A percentile compares a stretch with the other conserved stretches of the same genome.
phyloP scores from a whole-genome alignment of 2,113 vertebrate species.

The Cyprinodon tularosa region DNA sequence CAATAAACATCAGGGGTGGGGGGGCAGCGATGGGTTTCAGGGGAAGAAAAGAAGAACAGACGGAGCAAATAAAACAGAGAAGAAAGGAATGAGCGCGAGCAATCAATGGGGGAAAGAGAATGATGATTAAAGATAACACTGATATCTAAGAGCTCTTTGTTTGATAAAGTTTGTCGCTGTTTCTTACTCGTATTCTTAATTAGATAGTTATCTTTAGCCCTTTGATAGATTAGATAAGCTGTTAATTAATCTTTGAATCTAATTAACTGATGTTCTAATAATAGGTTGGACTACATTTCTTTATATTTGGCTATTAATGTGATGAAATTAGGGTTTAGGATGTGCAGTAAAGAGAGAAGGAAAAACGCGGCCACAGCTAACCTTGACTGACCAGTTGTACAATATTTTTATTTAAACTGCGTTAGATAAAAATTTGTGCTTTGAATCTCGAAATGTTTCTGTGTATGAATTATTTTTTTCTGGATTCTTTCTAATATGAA shows the following conservation, averaged over 20 bases:
- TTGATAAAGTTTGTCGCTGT: constrained; percentile 63
- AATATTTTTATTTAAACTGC: too few relatives aligned
- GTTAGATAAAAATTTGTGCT: too few relatives aligned
- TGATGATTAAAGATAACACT: constrained; percentile 47
- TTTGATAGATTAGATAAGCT: constrained; percentile 69
- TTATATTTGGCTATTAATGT: constrained; percentile 62
- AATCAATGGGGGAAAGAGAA: constrained; percentile 34
- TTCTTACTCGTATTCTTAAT: constrained; percentile 67
- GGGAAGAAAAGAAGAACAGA: constrained; percentile 38
- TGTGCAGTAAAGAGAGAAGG: constrained; percentile 5
- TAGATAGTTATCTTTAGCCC: constrained; percentile 79
- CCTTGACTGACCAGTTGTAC: background rate
- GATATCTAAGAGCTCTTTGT: constrained; percentile 62
- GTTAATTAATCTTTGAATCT: constrained; percentile 78
- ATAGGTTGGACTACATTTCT: constrained; percentile 56
- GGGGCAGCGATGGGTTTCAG: constrained; percentile 15
- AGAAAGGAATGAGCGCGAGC: constrained; percentile 35
- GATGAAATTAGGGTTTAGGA: constrained; percentile 34
- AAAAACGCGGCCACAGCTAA: background rate
- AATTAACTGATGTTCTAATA: constrained; percentile 74
- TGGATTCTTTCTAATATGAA: too few relatives aligned
- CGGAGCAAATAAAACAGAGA: constrained; percentile 7
- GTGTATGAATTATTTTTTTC: too few relatives aligned
- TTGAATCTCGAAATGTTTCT: too few relatives aligned
- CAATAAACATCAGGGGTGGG: constrained; percentile 92